Evolutionary conservation across 2,888 invertebrate species (phyloP), one percentile per base, ranked within the genome.

Genomic region (Spodoptera littoralis): DNA sequence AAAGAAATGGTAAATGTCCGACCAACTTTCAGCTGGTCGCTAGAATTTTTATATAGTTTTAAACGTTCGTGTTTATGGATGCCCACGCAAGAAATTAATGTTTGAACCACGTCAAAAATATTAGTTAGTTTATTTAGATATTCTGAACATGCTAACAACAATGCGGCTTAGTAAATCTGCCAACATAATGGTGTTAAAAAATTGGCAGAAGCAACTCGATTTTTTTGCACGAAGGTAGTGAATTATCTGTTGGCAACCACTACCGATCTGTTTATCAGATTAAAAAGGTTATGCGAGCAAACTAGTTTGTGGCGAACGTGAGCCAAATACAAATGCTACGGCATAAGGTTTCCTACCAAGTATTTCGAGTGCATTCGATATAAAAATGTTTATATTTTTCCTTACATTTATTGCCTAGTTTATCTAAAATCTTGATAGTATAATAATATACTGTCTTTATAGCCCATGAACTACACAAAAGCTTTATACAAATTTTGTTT

Each of bases 161-260:
- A 68, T 56, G 44, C 22, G 44, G 46, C 4, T 48, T 27, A 51
- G 45, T 51, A 73, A 62, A 61, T 57, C 59, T 44, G 6, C 54
- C 52, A 58, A 48, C 45, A 59, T 67, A 50, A 68, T 47, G 27
- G 27, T 47, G 24, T 60, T 57, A 46, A 76, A 76, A 71, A 67
- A 49, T 73, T 67, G 71, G 65, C 69, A 71, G 63, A 59, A 68
- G 68, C 61, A 60, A 54, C 59, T 65, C 48, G 56, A 54, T 60
- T 53, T 65, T 67, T 64, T 72, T 65, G 36, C 57, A 53, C 51
- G 36, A 57, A 64, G 79, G 75, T 70, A 70, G 76, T 77, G 72
- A 82, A 84, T 83, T 80, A 82, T 82, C 76, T 81, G 80, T 82
- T 86, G 85, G 86, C 86, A 86, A 74, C 80, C 60, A 61, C 65